phyloP scores from a whole-genome alignment of 2,888 invertebrate species.

The Tetragonisca angustula region DNA sequence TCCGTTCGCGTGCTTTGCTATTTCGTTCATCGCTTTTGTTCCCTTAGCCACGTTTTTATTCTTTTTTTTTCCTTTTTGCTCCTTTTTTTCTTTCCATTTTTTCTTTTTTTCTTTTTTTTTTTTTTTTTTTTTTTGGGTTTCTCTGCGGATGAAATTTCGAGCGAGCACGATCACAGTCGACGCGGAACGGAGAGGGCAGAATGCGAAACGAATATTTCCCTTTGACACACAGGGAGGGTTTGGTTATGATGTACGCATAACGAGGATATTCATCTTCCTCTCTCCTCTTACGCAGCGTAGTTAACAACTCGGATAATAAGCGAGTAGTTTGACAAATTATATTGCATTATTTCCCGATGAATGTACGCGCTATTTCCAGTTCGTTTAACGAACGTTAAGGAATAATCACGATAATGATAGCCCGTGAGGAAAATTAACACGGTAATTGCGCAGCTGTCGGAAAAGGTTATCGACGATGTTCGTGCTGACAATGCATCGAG shows the following conservation, averaged over 20 bases:
- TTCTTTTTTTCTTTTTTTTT: background rate
- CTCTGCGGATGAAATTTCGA: background rate
- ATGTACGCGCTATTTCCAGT: background rate
- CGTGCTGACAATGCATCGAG: background rate
- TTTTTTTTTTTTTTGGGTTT: background rate
- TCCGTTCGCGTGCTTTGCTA: background rate
- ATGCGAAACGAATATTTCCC: slow-evolving; percentile 1
- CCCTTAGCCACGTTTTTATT: background rate
- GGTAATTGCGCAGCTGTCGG: background rate
- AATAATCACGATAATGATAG: background rate
- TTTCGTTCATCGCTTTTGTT: background rate
- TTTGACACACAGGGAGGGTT: background rate
- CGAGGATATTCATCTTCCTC: background rate
- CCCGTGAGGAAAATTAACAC: background rate
- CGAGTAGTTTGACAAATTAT: background rate
- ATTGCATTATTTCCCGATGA: background rate
- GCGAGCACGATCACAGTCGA: background rate
- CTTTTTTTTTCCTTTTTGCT: background rate
- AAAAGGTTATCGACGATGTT: background rate
- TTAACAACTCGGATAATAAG: background rate
- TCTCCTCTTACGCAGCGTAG: background rate
- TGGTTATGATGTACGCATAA: background rate
- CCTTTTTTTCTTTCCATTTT: background rate
- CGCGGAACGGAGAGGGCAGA: background rate
- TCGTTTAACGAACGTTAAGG: background rate